Evolutionary conservation across 2,113 vertebrate species (phyloP), one percentile per base, ranked within the genome.

Genomic region (Accipiter cooperii): DNA sequence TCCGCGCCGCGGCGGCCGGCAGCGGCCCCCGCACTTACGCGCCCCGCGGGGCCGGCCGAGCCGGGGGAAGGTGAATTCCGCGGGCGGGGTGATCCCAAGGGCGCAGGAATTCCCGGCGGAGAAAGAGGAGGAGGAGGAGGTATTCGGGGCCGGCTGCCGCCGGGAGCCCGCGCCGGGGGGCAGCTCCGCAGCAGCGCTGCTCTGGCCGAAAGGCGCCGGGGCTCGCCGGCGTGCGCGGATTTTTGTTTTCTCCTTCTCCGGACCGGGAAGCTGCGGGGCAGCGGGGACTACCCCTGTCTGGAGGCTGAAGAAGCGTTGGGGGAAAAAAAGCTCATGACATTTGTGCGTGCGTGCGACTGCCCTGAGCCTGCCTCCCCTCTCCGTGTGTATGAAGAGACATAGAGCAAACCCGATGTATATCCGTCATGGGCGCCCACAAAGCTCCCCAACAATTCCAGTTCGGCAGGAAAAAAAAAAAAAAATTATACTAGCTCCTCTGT

Each of bases 321-420:
- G 8, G 2, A 7, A 52, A 52, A 69, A 61, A 75, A 42, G 6
- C 17, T 92, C 84, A 46, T 73, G 91, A 89, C 93, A 95, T 97
- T 95, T 95, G 65, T 79, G 69, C 28, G n/a, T 85, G 70, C 87
- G 60, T 91, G 65, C 84, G 76, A 87, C 52, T 96, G 86, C 77
- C 74, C 84, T 75, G 44, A 95, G 80, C 78, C 78, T 93, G 84
- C 74, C 92, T 97, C 75, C 40, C 58, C 66, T 76, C 70, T 65
- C 61, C 14, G 18, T 46, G 64, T 74, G 36, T 73, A 2, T 13
- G 82, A 61, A 73, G 34, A 85, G 71, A 63, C 87, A 47, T 3
- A 36, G 93, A 87, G 46, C 68, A 89, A 93, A 40, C 36, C 34
- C 81, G 40, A 58, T 51, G 71, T 80, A 2, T 77, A 83, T 87